These are phyloP conservation scores for Lasiommata megera DNA, from an alignment of 2,888 invertebrate species.

Conservation along the genomic window DNA sequence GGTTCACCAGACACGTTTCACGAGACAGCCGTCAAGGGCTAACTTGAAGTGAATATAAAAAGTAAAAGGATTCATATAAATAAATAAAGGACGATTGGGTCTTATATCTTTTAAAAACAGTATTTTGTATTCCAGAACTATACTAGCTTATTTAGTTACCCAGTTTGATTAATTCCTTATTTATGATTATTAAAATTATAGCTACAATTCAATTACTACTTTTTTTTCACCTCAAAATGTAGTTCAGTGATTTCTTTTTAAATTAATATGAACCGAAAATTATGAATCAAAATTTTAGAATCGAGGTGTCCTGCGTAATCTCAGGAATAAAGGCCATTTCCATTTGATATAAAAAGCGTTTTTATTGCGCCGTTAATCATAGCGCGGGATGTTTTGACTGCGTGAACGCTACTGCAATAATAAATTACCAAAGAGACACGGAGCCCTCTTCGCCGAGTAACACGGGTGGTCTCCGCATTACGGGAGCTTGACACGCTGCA, in stretches of 20 bases:
- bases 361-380: slow-evolving; percentile 78
- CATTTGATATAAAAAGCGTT: slow-evolving; percentile 72
- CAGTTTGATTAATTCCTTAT: too few species aligned
- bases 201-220: too few species aligned
- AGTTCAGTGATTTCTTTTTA: too few species aligned
- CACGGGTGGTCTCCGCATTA: slow-evolving; percentile 67
- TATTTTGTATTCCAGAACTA: too few species aligned
- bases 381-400: slow-evolving; percentile 76
- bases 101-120: too few species aligned
- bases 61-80: too few species aligned
- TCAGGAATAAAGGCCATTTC: slow-evolving; percentile 75
- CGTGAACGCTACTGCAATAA: slow-evolving; percentile 68
- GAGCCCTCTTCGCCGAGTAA: slow-evolving; percentile 56
- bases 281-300: slow-evolving; percentile 51
- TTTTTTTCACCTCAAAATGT: background rate
- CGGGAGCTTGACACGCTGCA: slow-evolving; percentile 29
- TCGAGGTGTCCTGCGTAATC: slow-evolving; percentile 55
- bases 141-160: too few species aligned
- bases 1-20: too few species aligned
- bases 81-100: too few species aligned
- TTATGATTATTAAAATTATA: too few species aligned
- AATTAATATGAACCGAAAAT: background rate
- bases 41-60: too few species aligned
- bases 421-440: slow-evolving; percentile 73
- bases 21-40: too few species aligned